A percentile compares a stretch with the other conserved stretches of the same genome.
Evolutionary conservation across 2,797 vertebrate genomes (phyloP).

Genomic region (Dromococcyx pavoninus): DNA sequence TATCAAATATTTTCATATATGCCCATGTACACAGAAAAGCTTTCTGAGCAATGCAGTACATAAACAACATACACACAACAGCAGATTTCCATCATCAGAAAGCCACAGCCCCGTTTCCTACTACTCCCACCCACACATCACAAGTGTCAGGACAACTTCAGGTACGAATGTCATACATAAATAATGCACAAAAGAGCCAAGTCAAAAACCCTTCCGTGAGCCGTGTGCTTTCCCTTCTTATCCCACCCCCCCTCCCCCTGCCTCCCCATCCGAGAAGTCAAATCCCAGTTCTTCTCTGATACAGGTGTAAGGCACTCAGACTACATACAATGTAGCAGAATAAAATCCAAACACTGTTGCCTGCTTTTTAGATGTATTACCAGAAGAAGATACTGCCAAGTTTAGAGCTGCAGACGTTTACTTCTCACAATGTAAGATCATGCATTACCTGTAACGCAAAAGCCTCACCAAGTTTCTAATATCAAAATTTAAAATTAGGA

Average conservation of each 20-base stretch:
- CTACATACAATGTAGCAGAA: not conserved
- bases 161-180: not conserved
- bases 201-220: not conserved
- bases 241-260: not conserved
- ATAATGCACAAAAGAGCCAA: not conserved
- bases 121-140: not conserved
- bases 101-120: not conserved
- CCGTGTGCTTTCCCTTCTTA: not conserved
- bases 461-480: fast-evolving
- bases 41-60: not conserved
- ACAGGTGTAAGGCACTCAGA: not conserved
- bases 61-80: not conserved
- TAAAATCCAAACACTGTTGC: not conserved
- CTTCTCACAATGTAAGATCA: not conserved
- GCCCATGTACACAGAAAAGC: not conserved
- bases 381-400: not conserved
- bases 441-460: fast-evolving
- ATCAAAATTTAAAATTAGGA: not conserved
- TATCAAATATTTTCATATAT: not conserved
- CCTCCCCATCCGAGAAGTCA: not conserved
- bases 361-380: not conserved
- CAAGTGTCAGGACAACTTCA: not conserved
- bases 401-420: not conserved
- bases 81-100: not conserved
- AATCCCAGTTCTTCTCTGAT: not conserved